Conservation (phyloP, 2,797 vertebrate species). For the Hyperoplus lanceolatus region DNA sequence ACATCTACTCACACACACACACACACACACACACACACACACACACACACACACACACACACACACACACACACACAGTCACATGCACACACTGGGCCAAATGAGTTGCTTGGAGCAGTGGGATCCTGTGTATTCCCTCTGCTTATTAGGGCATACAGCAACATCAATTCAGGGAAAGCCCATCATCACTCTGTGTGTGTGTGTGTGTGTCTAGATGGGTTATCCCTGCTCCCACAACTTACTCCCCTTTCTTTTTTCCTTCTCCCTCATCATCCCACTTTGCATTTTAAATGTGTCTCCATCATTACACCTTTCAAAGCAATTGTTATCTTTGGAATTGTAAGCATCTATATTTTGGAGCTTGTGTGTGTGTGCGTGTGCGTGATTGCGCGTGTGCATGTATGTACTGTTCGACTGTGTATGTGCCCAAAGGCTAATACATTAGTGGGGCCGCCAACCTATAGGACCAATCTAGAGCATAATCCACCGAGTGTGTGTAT, state of each 20-base stretch:
- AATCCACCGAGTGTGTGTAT: slow-evolving; percentile 13
- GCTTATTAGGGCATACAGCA: slow-evolving; percentile 75
- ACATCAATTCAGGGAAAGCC: slow-evolving; percentile 74
- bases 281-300: slow-evolving; percentile 48
- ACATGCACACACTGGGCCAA: slow-evolving; percentile 43
- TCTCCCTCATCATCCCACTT: slow-evolving; percentile 38
- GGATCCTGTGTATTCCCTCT: slow-evolving; percentile 67
- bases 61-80: background rate
- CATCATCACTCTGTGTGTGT: slow-evolving; percentile 53
- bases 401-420: slow-evolving; percentile 11
- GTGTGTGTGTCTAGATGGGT: slow-evolving; percentile 26
- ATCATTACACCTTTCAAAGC: slow-evolving; percentile 30
- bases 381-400: background rate
- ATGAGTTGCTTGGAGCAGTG: slow-evolving; percentile 62
- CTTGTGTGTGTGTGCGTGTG: background rate
- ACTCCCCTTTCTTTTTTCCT: slow-evolving; percentile 13
- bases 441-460: slow-evolving; percentile 36
- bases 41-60: background rate
- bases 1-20: slow-evolving; percentile 21
- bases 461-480: slow-evolving; percentile 48
- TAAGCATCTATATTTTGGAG: slow-evolving; percentile 13
- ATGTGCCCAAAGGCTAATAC: slow-evolving; percentile 34
- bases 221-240: slow-evolving; percentile 27
- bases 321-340: slow-evolving; percentile 16
- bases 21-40: background rate